Evolutionary conservation across 2,113 vertebrate genomes (phyloP).

Genomic region (Thalassarche chlororhynchos): DNA sequence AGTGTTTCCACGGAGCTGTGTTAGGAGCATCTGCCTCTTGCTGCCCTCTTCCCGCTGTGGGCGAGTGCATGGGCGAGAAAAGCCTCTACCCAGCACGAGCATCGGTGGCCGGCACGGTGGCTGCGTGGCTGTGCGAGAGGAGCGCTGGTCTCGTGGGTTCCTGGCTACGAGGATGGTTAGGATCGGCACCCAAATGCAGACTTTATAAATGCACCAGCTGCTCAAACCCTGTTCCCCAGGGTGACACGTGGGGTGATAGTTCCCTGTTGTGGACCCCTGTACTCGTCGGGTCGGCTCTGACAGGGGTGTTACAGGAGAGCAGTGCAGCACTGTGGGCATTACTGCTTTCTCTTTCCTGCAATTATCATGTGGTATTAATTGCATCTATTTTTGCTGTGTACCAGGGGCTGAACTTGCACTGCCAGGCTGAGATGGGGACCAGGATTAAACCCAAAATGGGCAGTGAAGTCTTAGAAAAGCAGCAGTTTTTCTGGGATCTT

Average conservation of each 20-base stretch:
- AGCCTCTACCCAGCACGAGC: not conserved
- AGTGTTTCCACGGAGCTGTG: not conserved
- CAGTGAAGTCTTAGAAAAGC: not conserved
- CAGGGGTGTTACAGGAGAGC: not conserved
- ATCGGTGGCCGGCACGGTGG: fast-evolving
- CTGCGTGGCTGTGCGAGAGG: not conserved
- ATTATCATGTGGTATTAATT: not conserved
- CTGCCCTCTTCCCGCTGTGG: not conserved
- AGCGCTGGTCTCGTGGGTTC: fast-evolving
- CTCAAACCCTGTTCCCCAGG: not conserved
- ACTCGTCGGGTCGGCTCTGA: fast-evolving
- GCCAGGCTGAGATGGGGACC: not conserved
- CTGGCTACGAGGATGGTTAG: fast-evolving
- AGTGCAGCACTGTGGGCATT: not conserved
- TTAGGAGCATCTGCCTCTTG: not conserved
- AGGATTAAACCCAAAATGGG: not conserved
- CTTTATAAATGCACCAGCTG: not conserved
- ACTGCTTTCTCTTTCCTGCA: not conserved
- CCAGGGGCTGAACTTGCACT: not conserved
- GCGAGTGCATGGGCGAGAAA: not conserved
- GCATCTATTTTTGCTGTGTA: too few species aligned
- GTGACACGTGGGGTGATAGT: fast-evolving
- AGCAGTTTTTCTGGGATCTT: not conserved
- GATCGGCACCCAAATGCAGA: not conserved
- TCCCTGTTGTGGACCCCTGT: fast-evolving